Evolutionary conservation across 1,140 invertebrate species (phyloP), one percentile per base, ranked within the genome.

Genomic region (Octopus bimaculoides): DNA sequence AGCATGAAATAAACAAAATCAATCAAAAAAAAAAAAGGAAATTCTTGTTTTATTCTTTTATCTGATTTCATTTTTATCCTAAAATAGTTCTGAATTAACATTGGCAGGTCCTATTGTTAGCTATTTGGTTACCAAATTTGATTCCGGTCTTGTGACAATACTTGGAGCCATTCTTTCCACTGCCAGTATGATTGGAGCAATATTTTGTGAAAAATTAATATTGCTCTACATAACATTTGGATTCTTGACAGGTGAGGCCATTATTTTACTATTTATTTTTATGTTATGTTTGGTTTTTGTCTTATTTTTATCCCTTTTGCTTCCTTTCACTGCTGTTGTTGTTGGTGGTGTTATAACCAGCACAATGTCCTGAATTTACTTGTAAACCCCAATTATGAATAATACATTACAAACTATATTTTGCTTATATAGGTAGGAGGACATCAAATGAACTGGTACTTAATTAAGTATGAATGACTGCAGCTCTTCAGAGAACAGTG

Each of bases 61-160:
- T 41, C 26, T 41, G 26, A 41, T 41, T 41, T 41, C 26, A 41
- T 41, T 41, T 41, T 41, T 41, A 41, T 41, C 26, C 26, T 41
- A 41, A 41, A 41, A 41, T 41, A 41, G 26, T 41, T 41, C 26
- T 41, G 26, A 41, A 41, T 66, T 41, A 79, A 12, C 41, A 56
- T 56, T 80, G 80, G 0, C 77, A 86, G 85, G 85, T 52, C 85
- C 85, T 8, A 69, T 86, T 20, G 82, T 79, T 14, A 85, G 84
- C 78, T 83, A 81, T 66, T 76, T 86, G 71, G 85, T 86, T 83
- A 82, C 81, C 5, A 82, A 76, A 66, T 83, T 84, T 52, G 80
- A 69, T 52, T 83, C 83, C 73, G 77, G 84, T 8, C 81, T 79
- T 52, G 83, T 86, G 26, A 76, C 83, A 20, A 61, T 84, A 14